Evolutionary conservation across 2,797 vertebrate species (phyloP).

Genomic region (Holocentrus rufus): DNA sequence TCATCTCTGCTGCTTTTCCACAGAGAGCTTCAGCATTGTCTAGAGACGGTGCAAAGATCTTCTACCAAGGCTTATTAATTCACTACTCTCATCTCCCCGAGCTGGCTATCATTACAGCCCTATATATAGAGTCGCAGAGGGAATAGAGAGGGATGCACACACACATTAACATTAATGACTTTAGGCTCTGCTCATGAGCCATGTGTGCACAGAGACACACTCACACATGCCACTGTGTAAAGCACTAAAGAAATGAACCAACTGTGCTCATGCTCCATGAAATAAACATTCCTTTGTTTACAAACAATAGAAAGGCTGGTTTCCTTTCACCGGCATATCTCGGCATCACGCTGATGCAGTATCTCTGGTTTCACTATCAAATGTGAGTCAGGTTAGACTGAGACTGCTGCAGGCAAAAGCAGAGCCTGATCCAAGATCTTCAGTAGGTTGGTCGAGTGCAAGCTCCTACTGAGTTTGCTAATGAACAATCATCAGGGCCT

Average conservation of each 20-base stretch:
- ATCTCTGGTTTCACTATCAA: constrained; percentile 49
- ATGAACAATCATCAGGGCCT: constrained; percentile 82
- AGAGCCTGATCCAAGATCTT: constrained; percentile 65
- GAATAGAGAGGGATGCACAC: constrained; percentile 82
- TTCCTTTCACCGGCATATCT: constrained; percentile 37
- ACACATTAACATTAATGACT: constrained; percentile 85
- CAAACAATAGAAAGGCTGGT: constrained; percentile 60
- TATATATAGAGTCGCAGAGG: constrained; percentile 85
- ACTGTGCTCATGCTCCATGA: constrained; percentile 52
- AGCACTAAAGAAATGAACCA: constrained; percentile 18
- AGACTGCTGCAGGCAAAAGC: constrained; percentile 37
- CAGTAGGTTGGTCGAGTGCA: constrained; percentile 61
- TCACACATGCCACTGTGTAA: constrained; percentile 56
- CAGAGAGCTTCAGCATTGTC: constrained; percentile 76
- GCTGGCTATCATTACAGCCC: constrained; percentile 84
- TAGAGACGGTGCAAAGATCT: constrained; percentile 79
- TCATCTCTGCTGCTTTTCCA: constrained; percentile 75
- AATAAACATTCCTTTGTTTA: constrained; percentile 73
- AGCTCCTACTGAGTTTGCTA: constrained; percentile 81
- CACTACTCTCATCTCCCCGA: constrained; percentile 82
- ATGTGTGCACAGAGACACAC: constrained; percentile 52
- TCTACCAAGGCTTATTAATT: constrained; percentile 83
- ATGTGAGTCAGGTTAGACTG: constrained; percentile 30
- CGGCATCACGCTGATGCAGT: constrained; percentile 40
- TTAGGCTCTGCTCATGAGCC: constrained; percentile 75